Percentiles rank a stretch among this genome's conserved stretches.
Conservation (phyloP, 2,113 vertebrate species). For the Leptocoma aspasia region DNA sequence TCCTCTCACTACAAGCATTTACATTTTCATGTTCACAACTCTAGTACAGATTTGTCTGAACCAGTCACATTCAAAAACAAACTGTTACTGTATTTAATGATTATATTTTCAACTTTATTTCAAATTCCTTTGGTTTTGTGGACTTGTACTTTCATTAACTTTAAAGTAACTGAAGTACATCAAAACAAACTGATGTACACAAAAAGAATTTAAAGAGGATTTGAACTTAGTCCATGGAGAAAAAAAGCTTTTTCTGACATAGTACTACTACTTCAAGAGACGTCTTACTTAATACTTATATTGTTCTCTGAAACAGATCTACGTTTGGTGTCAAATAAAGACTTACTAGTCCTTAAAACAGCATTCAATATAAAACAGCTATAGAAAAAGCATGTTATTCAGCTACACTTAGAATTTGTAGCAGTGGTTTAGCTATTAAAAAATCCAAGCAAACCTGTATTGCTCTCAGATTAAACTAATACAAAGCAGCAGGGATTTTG, state of each 20-base stretch:
- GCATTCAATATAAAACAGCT: background rate
- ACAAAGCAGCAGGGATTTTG: background rate
- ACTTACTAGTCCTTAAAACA: background rate
- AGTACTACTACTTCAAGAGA: background rate
- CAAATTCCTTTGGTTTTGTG: background rate
- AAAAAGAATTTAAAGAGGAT: background rate
- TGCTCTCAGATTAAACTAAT: background rate
- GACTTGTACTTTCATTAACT: background rate
- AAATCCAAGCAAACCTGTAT: background rate
- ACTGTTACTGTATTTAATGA: background rate
- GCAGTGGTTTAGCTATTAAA: background rate
- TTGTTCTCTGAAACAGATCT: background rate
- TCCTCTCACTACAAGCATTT: background rate
- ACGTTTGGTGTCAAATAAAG: background rate
- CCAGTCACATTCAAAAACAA: background rate
- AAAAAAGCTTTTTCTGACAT: background rate
- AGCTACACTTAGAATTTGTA: background rate
- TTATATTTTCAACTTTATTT: background rate
- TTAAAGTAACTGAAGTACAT: background rate
- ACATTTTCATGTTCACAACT: background rate
- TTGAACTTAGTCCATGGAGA: background rate
- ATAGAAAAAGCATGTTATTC: background rate
- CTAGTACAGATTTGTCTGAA: background rate
- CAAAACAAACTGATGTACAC: background rate
- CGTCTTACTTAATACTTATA: background rate